Base-by-base conservation (phyloP, 2,113 vertebrate species). In the Oophaga pumilio region DNA sequence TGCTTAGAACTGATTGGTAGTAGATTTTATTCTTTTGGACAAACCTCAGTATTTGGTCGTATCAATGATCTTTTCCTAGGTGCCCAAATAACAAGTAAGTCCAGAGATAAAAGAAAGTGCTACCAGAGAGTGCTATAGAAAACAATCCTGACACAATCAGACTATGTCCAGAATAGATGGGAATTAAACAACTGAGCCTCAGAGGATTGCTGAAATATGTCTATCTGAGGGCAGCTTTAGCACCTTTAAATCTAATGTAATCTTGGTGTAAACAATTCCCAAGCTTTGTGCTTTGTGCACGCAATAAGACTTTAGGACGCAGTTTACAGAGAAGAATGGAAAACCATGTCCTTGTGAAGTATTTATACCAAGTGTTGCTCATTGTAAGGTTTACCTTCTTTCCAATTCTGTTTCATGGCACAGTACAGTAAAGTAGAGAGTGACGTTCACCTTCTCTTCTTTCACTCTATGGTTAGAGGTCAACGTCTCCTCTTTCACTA, bases 401-500 rank as follows among this genome's bases (percentile, higher is more conserved):
- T 74, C 33, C 56, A 83, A 64, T 88, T 88, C 69, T 68, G 80
- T 91, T 91, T 90, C 78, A 89, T 89, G 87, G 74, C 53, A 86
- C 89, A 87, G 53, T 57, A 59, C 53, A 89, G 59, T 60, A 56
- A 24, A 89, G 57, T 56, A 57, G 49, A 89, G 71, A 53, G 57
- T 62, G 57, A 50, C 14, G 50, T 88, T 88, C 68, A 88, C 59
- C 86, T 88, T 74, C 80, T 88, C 71, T 88, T 83, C 79, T 83
- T 88, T 83, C 80, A 88, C 80, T 83, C 77, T 83, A 53, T 64
- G 79, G 80, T 82, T 88, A 88, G 86, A 88, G 86, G 86, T 88
- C 79, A 87, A 64, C 88, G 91, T 89, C 90, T 90, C 90, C 85
- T 86, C 83, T 90, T 92, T 93, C 87, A 92, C 79, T 85, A 74